phyloP scores from a whole-genome alignment of 2,113 vertebrate genomes.

The Pycnonotus jocosus region DNA sequence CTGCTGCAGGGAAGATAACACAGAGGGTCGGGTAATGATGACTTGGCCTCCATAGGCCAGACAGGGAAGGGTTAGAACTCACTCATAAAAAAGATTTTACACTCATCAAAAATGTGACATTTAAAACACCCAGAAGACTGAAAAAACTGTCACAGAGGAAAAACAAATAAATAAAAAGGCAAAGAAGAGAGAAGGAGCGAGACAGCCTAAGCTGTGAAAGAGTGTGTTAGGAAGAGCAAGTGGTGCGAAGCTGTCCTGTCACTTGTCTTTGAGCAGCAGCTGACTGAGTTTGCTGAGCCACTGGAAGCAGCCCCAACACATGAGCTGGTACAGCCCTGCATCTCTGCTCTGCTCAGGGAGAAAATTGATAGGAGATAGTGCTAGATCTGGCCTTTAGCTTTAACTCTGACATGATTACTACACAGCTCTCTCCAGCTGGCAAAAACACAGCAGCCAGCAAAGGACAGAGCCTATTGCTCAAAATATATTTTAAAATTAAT shows the following conservation, averaged over 20 bases:
- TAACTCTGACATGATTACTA: background rate
- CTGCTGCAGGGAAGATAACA: background rate
- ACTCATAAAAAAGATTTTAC: background rate
- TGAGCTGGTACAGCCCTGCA: background rate
- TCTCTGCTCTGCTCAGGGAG: background rate
- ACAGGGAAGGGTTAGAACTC: background rate
- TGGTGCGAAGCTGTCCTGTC: background rate
- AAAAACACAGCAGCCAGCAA: background rate
- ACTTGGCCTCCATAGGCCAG: background rate
- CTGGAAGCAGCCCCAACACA: background rate
- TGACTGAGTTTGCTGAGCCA: background rate
- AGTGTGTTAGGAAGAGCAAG: background rate
- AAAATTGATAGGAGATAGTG: accelerated
- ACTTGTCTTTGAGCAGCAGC: background rate
- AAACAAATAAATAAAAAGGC: background rate
- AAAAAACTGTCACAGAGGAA: background rate
- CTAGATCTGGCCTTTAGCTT: background rate
- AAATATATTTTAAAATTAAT: background rate
- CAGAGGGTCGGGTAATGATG: background rate
- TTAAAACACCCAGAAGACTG: background rate
- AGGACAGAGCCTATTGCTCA: background rate
- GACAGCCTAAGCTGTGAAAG: background rate
- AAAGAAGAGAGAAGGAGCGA: background rate
- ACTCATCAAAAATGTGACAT: background rate
- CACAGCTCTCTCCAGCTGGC: background rate